Evolutionary conservation across 2,888 invertebrate genomes (phyloP), one percentile per base, ranked within the genome.

Genomic region (Apantesis nais): DNA sequence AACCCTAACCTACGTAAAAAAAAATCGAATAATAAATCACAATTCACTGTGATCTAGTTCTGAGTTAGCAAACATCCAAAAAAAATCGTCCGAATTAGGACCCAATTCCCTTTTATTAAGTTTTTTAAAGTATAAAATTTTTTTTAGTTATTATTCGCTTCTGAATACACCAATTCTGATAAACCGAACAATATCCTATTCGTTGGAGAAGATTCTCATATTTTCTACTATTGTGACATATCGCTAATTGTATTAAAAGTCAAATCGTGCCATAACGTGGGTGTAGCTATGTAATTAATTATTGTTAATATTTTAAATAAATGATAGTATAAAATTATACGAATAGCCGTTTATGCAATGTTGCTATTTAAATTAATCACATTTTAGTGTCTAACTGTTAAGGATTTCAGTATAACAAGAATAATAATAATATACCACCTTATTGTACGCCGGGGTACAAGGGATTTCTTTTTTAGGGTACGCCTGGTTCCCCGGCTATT

Each of bases 241-340:
- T 81, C 71, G 74, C 75, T 79, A 78, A 77, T 77, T 75, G 68
- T 66, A 82, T 82, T 80, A 79, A 81, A 72, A 78, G 75, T 77
- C 78, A 86, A 85, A 79, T 87, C 87, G 85, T 87, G 87, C 72
- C 61, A 52, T 67, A n/a, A 67, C 74, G 87, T 88, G 83, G 87
- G 87, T 75, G 84, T 82, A 74, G 76, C 75, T 67, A 73, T 62
- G 73, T 76, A 79, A 86, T 83, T 86, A 79, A 85, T 79, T 78
- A 79, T 74, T 48, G 60, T 72, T 73, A 62, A 68, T 68, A 76
- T 75, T 66, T 65, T 25, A 68, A 62, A 77, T 75, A 78, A 75
- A 78, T 79, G 70, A 84, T 83, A 70, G 77, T 74, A 76, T 74
- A 75, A 71, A 78, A 71, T 72, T 73, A 74, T 79, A 74, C 61